Conservation (phyloP, 2,888 invertebrate species). For the Zootermopsis nevadensis region DNA sequence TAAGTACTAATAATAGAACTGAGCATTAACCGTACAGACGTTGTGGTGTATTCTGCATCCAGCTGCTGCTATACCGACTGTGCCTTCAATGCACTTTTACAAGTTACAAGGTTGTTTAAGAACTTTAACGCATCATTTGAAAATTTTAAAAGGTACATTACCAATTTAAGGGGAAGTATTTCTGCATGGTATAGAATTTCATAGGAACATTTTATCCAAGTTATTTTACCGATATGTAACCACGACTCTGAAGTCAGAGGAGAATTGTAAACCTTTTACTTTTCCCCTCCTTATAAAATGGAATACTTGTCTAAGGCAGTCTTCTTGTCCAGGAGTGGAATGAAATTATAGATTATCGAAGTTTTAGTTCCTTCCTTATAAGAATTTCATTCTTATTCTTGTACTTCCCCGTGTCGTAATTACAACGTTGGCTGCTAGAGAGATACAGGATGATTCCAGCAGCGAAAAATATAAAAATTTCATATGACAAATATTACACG, state of each 20-base stretch:
- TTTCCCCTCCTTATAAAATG: background rate
- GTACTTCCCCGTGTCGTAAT: background rate
- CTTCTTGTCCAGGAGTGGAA: background rate
- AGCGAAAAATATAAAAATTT: constrained; percentile 1
- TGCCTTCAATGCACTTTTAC: too few relatives aligned
- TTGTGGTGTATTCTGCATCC: too few relatives aligned
- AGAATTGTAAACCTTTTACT: background rate
- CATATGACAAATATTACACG: background rate
- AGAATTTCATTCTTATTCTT: background rate
- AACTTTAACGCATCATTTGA: background rate
- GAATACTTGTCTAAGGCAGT: background rate
- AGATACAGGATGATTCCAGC: background rate
- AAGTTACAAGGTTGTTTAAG: background rate
- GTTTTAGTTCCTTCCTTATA: background rate
- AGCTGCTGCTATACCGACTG: too few relatives aligned
- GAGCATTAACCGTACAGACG: too few relatives aligned
- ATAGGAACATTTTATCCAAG: background rate
- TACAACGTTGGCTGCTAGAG: background rate
- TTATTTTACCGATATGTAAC: background rate
- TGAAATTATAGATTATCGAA: constrained; percentile 1
- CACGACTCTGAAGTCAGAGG: background rate
- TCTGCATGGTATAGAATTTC: background rate
- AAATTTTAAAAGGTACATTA: background rate
- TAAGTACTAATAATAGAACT: too few relatives aligned
- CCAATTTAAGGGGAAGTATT: background rate